A percentile compares a stretch with the other conserved stretches of the same genome.
Evolutionary conservation across 2,888 invertebrate species (phyloP).

Genomic region (Rhagium mordax): DNA sequence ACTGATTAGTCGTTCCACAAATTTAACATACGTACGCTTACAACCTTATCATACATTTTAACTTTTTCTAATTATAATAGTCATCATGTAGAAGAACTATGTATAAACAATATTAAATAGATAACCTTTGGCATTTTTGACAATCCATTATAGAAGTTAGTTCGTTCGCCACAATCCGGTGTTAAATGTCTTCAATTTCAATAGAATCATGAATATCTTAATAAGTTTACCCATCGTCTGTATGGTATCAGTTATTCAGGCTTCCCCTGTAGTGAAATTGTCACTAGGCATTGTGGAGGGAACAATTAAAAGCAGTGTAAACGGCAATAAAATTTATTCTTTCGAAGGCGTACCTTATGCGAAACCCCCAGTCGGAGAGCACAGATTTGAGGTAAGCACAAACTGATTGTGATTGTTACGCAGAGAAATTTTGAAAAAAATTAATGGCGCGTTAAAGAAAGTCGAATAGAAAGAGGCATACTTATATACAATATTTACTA

Average conservation of each 20-base stretch:
- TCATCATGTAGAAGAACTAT: too few relatives aligned
- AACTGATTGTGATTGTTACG: neutral
- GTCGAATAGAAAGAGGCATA: too few relatives aligned
- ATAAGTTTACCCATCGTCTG: neutral
- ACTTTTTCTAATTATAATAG: too few relatives aligned
- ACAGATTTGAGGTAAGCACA: constrained; percentile 22
- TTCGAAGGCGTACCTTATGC: constrained; percentile 23
- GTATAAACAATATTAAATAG: neutral
- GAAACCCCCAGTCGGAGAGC: constrained; percentile 12
- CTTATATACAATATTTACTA: too few relatives aligned
- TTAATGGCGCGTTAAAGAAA: too few relatives aligned
- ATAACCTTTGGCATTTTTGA: neutral
- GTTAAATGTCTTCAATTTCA: too few relatives aligned
- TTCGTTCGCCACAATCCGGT: too few relatives aligned
- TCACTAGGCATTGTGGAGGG: constrained; percentile 15
- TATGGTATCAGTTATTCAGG: neutral
- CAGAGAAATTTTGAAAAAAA: neutral
- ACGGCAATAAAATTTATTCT: neutral
- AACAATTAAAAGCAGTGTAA: neutral
- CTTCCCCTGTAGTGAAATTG: constrained; percentile 1
- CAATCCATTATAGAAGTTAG: neutral
- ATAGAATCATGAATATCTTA: too few relatives aligned
- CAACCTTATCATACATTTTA: too few relatives aligned
- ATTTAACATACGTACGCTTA: too few relatives aligned
- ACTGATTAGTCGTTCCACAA: too few relatives aligned